Conservation (phyloP, 2,113 vertebrate species). For the Paedocypris sp. region DNA sequence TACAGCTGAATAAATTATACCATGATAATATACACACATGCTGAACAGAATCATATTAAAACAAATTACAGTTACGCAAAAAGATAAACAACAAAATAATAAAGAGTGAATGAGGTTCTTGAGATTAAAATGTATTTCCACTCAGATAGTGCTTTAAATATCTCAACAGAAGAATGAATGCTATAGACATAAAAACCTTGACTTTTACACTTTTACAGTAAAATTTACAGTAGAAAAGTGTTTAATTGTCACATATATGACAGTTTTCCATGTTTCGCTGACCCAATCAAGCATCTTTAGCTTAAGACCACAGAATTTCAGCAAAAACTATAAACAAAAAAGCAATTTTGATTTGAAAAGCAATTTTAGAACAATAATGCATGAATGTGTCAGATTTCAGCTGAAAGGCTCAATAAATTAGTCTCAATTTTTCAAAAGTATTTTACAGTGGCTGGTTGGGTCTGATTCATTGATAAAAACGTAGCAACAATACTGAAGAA, state of each 20-base stretch:
- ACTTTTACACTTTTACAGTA: constrained; percentile 36
- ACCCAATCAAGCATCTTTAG: too few relatives aligned
- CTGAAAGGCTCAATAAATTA: too few relatives aligned
- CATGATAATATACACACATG: constrained; percentile 76
- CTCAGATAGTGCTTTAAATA: constrained; percentile 51
- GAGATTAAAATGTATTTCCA: constrained; percentile 10
- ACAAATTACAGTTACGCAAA: constrained; percentile 59
- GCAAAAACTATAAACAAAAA: too few relatives aligned
- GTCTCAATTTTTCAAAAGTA: too few relatives aligned
- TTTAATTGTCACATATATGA: constrained; percentile 22
- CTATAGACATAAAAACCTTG: constrained; percentile 57
- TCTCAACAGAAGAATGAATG: constrained; percentile 39
- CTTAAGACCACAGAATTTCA: too few relatives aligned
- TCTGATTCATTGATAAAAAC: too few relatives aligned
- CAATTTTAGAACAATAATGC: too few relatives aligned
- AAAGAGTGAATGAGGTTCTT: constrained; percentile 28
- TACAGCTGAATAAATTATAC: constrained; percentile 98
- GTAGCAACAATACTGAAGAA: too few relatives aligned
- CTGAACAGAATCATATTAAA: constrained; percentile 58
- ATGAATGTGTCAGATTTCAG: too few relatives aligned
- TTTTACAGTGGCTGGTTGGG: too few relatives aligned
- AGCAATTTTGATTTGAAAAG: too few relatives aligned
- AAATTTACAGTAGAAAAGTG: constrained; percentile 45
- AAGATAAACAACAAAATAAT: constrained; percentile 30
- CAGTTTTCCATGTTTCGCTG: too few relatives aligned